Evolutionary conservation across 2,797 vertebrate species (phyloP).

Genomic region (Lagorchestes hirsutus): DNA sequence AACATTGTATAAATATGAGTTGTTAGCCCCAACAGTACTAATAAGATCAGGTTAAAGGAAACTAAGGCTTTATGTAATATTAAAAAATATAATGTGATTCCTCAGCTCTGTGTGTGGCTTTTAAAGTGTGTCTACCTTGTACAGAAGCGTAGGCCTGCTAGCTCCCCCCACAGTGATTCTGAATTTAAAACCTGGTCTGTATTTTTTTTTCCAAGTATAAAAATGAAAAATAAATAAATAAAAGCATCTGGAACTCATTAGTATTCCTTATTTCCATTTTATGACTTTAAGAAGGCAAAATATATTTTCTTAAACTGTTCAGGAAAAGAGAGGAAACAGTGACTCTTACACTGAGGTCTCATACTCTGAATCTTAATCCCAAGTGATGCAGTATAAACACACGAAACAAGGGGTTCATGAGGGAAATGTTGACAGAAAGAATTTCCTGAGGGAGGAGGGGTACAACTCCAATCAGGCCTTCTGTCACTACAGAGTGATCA

Average conservation of each 20-base stretch:
- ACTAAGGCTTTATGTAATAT: not conserved
- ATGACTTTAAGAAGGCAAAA: slow-evolving; percentile 71
- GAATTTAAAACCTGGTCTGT: slow-evolving; percentile 70
- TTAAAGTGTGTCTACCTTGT: not conserved
- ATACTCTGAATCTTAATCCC: not conserved
- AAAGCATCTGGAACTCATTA: slow-evolving; percentile 80
- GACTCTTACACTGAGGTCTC: slow-evolving; percentile 33
- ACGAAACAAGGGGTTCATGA: slow-evolving; percentile 19
- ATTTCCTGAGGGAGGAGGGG: not conserved
- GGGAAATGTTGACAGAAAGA: not conserved
- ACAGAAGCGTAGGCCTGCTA: not conserved
- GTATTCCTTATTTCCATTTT: slow-evolving; percentile 63
- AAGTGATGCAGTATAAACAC: slow-evolving; percentile 46
- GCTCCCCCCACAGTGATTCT: slow-evolving; percentile 71
- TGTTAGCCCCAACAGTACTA: not conserved
- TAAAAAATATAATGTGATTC: not conserved
- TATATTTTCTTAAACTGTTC: slow-evolving; percentile 51
- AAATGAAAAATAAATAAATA: slow-evolving; percentile 61
- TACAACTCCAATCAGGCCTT: not conserved
- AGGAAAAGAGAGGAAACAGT: slow-evolving; percentile 56
- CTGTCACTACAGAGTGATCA: not conserved
- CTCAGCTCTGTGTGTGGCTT: not conserved
- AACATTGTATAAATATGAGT: not conserved
- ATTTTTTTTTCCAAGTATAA: slow-evolving; percentile 79
- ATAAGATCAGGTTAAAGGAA: not conserved